Percentiles rank a stretch among this genome's conserved stretches.
Evolutionary conservation across 2,888 invertebrate genomes (phyloP).

Genomic region (Troilus luridus): DNA sequence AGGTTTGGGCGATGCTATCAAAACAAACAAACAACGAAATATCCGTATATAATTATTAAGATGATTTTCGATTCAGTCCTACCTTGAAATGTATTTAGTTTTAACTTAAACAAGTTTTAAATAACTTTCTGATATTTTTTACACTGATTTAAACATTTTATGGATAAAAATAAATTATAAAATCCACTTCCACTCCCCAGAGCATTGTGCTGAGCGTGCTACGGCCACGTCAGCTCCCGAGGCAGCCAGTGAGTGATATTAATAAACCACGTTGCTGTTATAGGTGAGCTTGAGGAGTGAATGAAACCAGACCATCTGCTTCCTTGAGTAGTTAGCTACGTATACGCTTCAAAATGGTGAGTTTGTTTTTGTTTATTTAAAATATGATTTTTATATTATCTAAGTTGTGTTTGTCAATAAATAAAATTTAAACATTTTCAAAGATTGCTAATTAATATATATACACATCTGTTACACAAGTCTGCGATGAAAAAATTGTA

Average conservation of each 20-base stretch:
- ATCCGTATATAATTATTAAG: too few relatives aligned
- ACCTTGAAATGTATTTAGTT: too few relatives aligned
- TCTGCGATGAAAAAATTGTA: too few relatives aligned
- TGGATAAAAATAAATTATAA: neutral
- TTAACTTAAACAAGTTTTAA: too few relatives aligned
- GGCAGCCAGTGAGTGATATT: neutral
- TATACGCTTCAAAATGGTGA: slow-evolving; percentile 28
- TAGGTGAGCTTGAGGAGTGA: slow-evolving; percentile 2
- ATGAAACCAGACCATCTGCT: slow-evolving; percentile 22
- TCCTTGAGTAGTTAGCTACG: neutral
- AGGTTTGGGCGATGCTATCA: too few relatives aligned
- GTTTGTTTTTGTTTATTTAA: neutral
- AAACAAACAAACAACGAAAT: too few relatives aligned
- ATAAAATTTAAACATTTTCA: too few relatives aligned
- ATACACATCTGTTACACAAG: too few relatives aligned
- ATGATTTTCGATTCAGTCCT: too few relatives aligned
- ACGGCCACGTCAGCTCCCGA: neutral
- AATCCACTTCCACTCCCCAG: neutral
- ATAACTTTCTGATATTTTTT: too few relatives aligned
- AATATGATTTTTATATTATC: neutral
- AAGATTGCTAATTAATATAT: too few relatives aligned
- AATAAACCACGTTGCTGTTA: slow-evolving; percentile 29
- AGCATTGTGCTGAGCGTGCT: slow-evolving; percentile 22
- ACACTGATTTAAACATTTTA: neutral
- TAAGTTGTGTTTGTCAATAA: neutral